Percentiles rank a stretch among this genome's conserved stretches.
Evolutionary conservation across 2,888 invertebrate genomes (phyloP).

Genomic region (Agriopis leucophaearia): DNA sequence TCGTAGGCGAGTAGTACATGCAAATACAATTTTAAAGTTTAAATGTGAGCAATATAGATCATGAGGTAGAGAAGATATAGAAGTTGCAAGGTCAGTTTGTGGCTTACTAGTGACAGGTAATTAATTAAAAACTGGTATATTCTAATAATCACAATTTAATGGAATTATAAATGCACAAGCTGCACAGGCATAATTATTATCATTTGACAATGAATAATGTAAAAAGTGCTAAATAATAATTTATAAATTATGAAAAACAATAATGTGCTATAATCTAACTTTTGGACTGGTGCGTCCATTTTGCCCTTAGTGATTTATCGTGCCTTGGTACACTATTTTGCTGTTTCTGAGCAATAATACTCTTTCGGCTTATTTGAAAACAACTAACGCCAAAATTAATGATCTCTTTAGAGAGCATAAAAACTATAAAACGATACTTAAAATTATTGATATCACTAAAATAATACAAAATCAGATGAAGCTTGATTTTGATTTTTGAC

Average conservation of each 20-base stretch:
- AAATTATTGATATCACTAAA: constrained; percentile 27
- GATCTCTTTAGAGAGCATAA: constrained; percentile 58
- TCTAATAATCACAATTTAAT: constrained; percentile 84
- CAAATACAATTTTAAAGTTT: no score
- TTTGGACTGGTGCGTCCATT: constrained; percentile 81
- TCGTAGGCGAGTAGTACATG: no score
- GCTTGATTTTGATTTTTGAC: constrained; percentile 26
- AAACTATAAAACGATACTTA: constrained; percentile 33
- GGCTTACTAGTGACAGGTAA: background rate
- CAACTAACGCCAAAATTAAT: constrained; percentile 40
- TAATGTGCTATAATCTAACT: constrained; percentile 74
- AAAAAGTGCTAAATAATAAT: constrained; percentile 79
- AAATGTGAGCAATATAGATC: no score
- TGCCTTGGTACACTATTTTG: constrained; percentile 45
- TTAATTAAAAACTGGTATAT: constrained; percentile 54
- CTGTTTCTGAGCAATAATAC: constrained; percentile 39
- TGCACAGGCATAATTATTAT: constrained; percentile 77
- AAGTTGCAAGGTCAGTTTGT: no score
- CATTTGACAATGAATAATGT: constrained; percentile 78
- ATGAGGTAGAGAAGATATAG: no score
- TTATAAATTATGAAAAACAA: constrained; percentile 64
- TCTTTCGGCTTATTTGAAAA: constrained; percentile 50
- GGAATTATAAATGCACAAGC: constrained; percentile 84
- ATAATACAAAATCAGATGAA: constrained; percentile 38
- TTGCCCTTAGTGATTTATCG: constrained; percentile 50